Conservation (phyloP, 2,888 invertebrate genomes). For the Halictus quadricinctus region DNA sequence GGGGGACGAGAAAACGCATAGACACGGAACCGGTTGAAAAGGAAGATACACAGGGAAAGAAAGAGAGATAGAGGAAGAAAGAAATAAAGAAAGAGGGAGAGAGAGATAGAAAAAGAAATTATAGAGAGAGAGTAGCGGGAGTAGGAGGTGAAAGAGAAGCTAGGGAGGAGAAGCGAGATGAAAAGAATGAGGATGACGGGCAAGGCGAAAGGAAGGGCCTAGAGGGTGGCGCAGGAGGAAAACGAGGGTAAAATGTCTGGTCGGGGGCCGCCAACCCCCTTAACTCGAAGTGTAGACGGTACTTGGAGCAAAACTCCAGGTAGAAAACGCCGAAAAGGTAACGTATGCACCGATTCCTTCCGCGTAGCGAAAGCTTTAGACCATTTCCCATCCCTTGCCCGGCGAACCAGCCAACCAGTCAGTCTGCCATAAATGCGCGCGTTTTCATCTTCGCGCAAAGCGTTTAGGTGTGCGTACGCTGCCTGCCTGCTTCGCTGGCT, state of each 20-base stretch:
- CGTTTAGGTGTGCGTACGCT: constrained; percentile 61
- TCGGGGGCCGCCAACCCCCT: constrained; percentile 50
- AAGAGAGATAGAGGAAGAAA: background rate
- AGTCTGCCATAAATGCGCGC: constrained; percentile 51
- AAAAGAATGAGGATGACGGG: constrained; percentile 17
- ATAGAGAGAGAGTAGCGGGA: background rate
- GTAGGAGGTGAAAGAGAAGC: background rate
- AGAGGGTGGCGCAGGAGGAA: constrained; percentile 23
- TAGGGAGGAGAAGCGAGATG: background rate
- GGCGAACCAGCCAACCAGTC: constrained; percentile 57
- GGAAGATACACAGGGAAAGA: constrained; percentile 14
- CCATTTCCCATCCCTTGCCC: constrained; percentile 56
- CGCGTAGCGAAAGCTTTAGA: constrained; percentile 65
- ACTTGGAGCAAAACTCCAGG: constrained; percentile 51
- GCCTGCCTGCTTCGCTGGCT: background rate
- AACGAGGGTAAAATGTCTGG: constrained; percentile 53
- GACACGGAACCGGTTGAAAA: constrained; percentile 40
- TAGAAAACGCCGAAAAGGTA: constrained; percentile 68
- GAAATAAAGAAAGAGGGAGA: background rate
- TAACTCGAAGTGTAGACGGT: constrained; percentile 66
- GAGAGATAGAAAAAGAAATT: background rate
- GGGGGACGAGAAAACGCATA: constrained; percentile 49
- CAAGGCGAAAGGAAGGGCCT: constrained; percentile 15
- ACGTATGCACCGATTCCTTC: constrained; percentile 68
- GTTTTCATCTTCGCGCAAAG: constrained; percentile 57